phyloP scores from a whole-genome alignment of 2,113 vertebrate genomes.

The Phalacrocorax aristotelis region DNA sequence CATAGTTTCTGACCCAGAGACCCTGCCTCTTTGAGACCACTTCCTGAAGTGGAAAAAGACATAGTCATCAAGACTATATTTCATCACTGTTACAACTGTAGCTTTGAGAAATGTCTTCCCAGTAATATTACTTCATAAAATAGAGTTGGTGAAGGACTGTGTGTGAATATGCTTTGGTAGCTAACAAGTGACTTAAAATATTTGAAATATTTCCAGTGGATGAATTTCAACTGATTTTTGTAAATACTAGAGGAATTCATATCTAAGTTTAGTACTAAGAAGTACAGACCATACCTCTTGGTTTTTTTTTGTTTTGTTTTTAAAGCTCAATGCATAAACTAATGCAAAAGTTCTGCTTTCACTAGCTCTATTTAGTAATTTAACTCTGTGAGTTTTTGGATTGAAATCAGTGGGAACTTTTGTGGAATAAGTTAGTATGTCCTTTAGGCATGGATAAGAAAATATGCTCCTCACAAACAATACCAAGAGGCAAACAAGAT shows the following conservation, averaged over 20 bases:
- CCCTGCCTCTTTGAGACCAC: not conserved
- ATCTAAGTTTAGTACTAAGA: not conserved
- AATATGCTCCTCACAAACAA: not conserved
- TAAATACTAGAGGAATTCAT: not conserved
- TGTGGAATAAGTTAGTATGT: not conserved
- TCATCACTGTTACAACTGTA: not conserved
- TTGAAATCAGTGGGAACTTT: not conserved
- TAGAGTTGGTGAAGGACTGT: not conserved
- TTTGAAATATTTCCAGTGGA: not conserved
- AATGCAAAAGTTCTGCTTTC: not conserved
- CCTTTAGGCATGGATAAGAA: not conserved
- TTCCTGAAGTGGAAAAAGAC: not conserved
- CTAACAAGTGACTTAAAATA: not conserved
- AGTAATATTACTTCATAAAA: not conserved
- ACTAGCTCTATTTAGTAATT: not conserved
- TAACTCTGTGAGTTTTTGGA: not conserved
- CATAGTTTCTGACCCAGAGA: not conserved
- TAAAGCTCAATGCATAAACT: not conserved
- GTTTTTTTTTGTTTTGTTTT: not conserved
- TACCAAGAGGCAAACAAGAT: not conserved
- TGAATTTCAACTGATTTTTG: not conserved
- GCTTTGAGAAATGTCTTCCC: not conserved
- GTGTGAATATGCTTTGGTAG: not conserved
- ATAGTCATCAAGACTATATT: not conserved
- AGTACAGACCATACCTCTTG: not conserved